Percentiles rank a stretch among this genome's conserved stretches.
phyloP scores from a whole-genome alignment of 2,113 vertebrate species.

The Daubentonia madagascariensis region DNA sequence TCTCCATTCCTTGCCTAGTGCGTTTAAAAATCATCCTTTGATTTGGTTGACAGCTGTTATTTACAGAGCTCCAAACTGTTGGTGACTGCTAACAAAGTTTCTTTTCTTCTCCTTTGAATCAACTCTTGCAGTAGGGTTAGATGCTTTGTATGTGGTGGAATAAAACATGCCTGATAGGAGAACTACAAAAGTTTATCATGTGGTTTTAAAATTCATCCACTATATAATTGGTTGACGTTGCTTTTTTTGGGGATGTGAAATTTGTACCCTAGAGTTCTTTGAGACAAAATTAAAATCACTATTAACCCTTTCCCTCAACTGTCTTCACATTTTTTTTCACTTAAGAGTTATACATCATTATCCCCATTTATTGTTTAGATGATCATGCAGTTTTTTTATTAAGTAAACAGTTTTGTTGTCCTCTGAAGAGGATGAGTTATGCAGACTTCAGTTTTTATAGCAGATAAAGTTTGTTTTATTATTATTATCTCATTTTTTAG shows the following conservation, averaged over 20 bases:
- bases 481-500: neutral
- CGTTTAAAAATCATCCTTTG: conserved; percentile 17
- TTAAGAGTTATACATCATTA: neutral
- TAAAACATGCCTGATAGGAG: conserved; percentile 26
- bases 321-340: neutral
- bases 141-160: conserved; percentile 27
- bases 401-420: neutral
- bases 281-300: conserved; percentile 15
- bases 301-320: neutral
- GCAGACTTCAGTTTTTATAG: neutral
- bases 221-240: neutral
- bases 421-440: neutral
- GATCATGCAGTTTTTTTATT: neutral
- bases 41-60: conserved; percentile 46
- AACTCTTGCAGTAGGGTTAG: neutral
- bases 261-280: neutral
- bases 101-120: conserved; percentile 53
- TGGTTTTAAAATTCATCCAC: conserved; percentile 41
- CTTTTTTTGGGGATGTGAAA: conserved; percentile 7
- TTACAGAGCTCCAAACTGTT: conserved; percentile 43
- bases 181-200: neutral
- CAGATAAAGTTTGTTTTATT: neutral
- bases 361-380: neutral
- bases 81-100: conserved; percentile 46
- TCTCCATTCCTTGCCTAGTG: neutral